phyloP scores from a whole-genome alignment of 2,888 invertebrate genomes.

The Baccha elongata region DNA sequence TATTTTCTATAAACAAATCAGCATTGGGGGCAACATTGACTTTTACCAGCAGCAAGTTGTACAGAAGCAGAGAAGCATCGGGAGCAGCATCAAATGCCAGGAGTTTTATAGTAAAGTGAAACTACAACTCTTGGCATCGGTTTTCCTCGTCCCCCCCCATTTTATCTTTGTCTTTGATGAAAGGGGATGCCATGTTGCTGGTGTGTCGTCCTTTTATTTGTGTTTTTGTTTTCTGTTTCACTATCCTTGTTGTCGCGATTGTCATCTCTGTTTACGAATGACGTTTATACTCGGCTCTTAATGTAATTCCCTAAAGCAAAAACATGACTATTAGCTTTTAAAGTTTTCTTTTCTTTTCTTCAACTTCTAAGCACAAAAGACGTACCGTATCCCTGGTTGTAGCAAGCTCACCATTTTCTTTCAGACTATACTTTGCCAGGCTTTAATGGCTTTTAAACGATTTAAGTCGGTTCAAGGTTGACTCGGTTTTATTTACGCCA shows the following conservation, averaged over 20 bases:
- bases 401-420: constrained; percentile 2
- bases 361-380: not conserved
- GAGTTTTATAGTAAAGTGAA: constrained; percentile 3
- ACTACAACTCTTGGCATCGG: constrained; percentile 36
- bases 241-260: constrained; percentile 72
- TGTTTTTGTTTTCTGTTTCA: constrained; percentile 1
- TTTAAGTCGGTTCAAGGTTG: constrained; percentile 71
- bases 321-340: constrained; percentile 68
- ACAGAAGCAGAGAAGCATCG: not conserved
- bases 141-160: not conserved
- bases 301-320: constrained; percentile 65
- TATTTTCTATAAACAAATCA: constrained; percentile 75
- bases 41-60: constrained; percentile 8
- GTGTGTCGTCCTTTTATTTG: constrained; percentile 26
- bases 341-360: constrained; percentile 30
- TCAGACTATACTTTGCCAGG: constrained; percentile 12
- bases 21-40: constrained; percentile 42
- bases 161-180: constrained; percentile 8
- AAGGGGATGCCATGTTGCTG: constrained; percentile 3
- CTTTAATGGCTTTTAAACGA: constrained; percentile 71
- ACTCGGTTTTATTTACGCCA: constrained; percentile 60
- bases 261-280: constrained; percentile 68
- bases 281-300: constrained; percentile 66
- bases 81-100: constrained; percentile 19
- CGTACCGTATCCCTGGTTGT: not conserved